Evolutionary conservation across 2,113 vertebrate species (phyloP).

Genomic region (Chaenocephalus aceratus): DNA sequence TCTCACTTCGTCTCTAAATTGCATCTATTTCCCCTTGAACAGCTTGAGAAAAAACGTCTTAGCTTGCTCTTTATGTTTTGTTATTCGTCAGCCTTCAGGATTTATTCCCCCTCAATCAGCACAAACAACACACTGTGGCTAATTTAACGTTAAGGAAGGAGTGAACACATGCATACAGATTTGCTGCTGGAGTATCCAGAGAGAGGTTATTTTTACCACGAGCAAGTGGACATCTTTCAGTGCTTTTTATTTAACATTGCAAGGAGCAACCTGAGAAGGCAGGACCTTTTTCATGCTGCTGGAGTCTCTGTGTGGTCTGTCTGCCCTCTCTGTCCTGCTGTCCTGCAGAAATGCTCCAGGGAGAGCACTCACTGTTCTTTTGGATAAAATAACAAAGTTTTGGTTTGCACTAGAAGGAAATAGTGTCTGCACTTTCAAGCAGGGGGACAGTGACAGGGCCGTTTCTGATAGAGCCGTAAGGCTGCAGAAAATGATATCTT

Average conservation of each 20-base stretch:
- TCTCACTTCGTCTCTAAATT: conserved; percentile 41
- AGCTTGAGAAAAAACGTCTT: conserved; percentile 22
- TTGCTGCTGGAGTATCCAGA: conserved; percentile 3
- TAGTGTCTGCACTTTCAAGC: conserved; percentile 45
- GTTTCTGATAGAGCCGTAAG: conserved; percentile 67
- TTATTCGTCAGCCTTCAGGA: conserved; percentile 1
- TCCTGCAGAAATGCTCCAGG: conserved; percentile 45
- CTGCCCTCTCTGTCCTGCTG: conserved; percentile 27
- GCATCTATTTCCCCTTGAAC: conserved; percentile 40
- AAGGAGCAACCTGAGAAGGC: conserved; percentile 18
- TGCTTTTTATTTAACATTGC: conserved; percentile 21
- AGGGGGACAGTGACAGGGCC: conserved; percentile 9
- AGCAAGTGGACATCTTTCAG: conserved; percentile 9
- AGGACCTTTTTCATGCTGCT: neutral
- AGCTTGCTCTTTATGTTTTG: conserved; percentile 37
- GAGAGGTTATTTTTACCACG: conserved; percentile 8
- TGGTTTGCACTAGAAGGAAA: conserved; percentile 47
- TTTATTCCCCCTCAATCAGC: conserved; percentile 32
- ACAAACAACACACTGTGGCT: conserved; percentile 8
- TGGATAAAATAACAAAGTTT: neutral
- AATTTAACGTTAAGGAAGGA: conserved; percentile 5
- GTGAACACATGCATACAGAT: conserved; percentile 1
- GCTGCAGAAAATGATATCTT: neutral
- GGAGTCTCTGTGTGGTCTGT: conserved; percentile 16
- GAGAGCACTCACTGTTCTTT: conserved; percentile 35